Base-by-base conservation (phyloP, 2,113 vertebrate genomes). In the Hystrix brachyura region DNA sequence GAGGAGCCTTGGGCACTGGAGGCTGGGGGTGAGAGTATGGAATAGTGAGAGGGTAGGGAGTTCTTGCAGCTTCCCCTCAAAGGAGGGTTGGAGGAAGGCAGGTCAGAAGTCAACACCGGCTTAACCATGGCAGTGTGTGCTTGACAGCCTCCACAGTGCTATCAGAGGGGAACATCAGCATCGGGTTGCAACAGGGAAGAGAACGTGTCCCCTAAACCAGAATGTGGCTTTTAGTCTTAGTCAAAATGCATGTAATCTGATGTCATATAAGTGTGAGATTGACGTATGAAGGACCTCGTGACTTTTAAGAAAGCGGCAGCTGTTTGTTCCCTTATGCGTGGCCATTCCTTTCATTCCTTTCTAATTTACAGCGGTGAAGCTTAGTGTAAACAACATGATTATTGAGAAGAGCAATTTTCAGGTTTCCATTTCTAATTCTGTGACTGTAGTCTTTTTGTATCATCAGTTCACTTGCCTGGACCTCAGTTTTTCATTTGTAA, bases 51-150 rank as follows among this genome's bases (percentile, higher is more conserved):
- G 18, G 34, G 6, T 38, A 13, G 17, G 25, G 38, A 23, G 34
- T 18, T 38, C 67, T 48, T 51, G 15, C n/a, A n/a, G 67, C 67
- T 65, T 76, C 15, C 78, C 91, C 96, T 97, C 82, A 94, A 86
- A 74, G 91, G 57, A 94, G 87, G 9, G n/a, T 62, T 74, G 94
- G 87, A 97, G 92, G 76, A 25, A 38, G 57, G 3, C 13, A 91
- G 97, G 97, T 98, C 95, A 87, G 64, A 89, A 91, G 94, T 97
- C 82, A 90, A 91, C 94, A 83, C 87, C 81, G 59, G 85, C 83
- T 96, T 98, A 98, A 98, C 88, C 83, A 86, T 97, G 98, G 94
- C 97, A 97, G 88, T 95, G 91, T 98, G 97, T 98, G 96, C 94
- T n/a, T 89, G 57, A 95, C 65, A 97, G 97, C 91, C 88, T 89